Conservation (phyloP, 2,113 vertebrate genomes). For the Perccottus glenii region DNA sequence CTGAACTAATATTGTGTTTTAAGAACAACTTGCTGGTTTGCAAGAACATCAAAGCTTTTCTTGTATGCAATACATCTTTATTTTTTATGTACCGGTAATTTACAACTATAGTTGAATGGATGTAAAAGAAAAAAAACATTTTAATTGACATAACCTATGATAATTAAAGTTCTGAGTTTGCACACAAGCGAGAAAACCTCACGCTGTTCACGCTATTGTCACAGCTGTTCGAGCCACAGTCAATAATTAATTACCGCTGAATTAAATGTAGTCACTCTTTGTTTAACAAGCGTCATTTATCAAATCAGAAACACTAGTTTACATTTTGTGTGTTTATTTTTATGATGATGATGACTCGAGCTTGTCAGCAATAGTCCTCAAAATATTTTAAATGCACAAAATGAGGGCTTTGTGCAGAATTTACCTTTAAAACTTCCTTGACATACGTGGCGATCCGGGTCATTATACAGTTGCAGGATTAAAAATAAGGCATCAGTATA, state of each 20-base stretch:
- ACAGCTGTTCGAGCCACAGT: not conserved
- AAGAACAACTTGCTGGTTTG: too few species aligned
- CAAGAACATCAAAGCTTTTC: too few species aligned
- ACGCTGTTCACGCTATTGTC: not conserved
- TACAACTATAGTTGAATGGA: not conserved
- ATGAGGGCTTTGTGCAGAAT: too few species aligned
- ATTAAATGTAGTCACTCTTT: constrained; percentile 10
- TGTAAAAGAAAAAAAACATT: not conserved
- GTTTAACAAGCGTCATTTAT: not conserved
- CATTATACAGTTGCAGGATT: too few species aligned
- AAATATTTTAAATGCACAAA: too few species aligned
- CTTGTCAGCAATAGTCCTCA: too few species aligned
- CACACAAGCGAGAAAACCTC: not conserved
- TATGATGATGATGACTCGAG: too few species aligned
- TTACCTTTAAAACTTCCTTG: too few species aligned
- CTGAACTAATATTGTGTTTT: too few species aligned
- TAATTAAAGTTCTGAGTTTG: constrained; percentile 4
- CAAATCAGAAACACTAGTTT: not conserved
- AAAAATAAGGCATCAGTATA: too few species aligned
- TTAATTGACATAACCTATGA: not conserved
- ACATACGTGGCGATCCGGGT: too few species aligned
- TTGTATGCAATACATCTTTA: not conserved
- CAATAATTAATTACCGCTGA: constrained; percentile 1
- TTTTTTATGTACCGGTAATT: not conserved
- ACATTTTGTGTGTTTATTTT: too few species aligned